These are phyloP conservation scores for Lepisosteus osseus DNA, from an alignment of 2,113 vertebrate genomes.

Conservation along the genomic window DNA sequence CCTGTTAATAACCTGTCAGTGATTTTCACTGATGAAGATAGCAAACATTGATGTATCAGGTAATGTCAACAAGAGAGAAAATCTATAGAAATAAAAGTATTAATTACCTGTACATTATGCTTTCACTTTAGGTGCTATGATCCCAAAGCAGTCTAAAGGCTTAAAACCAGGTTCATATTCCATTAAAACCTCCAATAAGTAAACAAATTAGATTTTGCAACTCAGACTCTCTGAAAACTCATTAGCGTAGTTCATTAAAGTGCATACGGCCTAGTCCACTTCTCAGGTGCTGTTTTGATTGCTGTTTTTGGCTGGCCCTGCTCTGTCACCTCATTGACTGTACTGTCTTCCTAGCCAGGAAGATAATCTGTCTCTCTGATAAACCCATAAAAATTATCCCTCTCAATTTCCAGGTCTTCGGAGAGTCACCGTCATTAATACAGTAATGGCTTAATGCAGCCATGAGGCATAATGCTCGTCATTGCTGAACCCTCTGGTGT, in stretches of 20 bases:
- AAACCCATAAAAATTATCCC: neutral
- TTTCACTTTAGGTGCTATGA: neutral
- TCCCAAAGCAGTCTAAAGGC: neutral
- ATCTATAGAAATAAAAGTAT: neutral
- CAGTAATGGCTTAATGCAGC: constrained; percentile 3
- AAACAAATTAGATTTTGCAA: neutral
- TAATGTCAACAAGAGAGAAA: neutral
- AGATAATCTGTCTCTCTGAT: neutral
- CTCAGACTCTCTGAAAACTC: neutral
- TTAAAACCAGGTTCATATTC: neutral
- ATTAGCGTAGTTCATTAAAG: neutral
- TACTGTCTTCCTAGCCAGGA: neutral
- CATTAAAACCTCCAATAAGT: neutral
- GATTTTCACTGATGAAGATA: neutral
- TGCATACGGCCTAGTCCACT: neutral
- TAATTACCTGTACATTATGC: neutral
- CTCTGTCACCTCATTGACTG: neutral
- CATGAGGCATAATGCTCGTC: neutral
- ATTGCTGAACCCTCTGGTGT: constrained; percentile 10
- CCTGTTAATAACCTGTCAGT: neutral
- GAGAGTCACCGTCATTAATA: constrained; percentile 4
- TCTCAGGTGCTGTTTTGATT: neutral
- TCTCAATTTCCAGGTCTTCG: neutral
- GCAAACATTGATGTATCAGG: neutral
- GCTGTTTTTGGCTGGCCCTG: neutral